These are phyloP conservation scores for Calosoma granatense DNA, from an alignment of 1,140 invertebrate species.

Conservation along the genomic window DNA sequence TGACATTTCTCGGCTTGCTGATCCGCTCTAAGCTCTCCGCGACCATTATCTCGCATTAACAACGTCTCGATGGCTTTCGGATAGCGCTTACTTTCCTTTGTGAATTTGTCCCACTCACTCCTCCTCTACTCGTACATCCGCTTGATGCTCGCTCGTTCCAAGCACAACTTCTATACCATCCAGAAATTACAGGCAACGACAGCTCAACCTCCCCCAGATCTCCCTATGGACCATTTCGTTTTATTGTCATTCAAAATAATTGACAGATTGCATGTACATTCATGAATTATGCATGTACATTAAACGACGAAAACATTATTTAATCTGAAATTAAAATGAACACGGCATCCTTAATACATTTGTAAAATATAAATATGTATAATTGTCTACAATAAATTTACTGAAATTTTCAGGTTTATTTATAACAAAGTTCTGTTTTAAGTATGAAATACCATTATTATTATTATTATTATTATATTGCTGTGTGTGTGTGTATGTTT, in stretches of 20 bases:
- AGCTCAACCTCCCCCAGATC: not conserved
- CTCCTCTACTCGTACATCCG: not conserved
- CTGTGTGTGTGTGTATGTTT: no score
- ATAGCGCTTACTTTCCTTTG: slow-evolving; percentile 3
- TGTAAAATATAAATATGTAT: no score
- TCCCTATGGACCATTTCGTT: not conserved
- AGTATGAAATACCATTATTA: no score
- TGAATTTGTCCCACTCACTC: not conserved
- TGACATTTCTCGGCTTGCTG: slow-evolving; percentile 5
- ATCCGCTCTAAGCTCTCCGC: slow-evolving; percentile 1
- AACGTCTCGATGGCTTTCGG: slow-evolving; percentile 6
- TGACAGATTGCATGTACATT: not conserved
- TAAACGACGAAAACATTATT: no score
- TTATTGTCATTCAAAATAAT: not conserved
- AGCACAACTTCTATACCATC: not conserved
- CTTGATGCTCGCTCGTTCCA: not conserved
- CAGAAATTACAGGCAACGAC: not conserved
- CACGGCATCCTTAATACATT: no score
- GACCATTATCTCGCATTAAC: slow-evolving; percentile 8
- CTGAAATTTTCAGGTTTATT: no score
- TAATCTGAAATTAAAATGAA: no score
- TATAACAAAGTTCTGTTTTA: no score
- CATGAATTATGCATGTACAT: not conserved
- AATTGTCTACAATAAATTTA: no score
- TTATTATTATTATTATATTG: no score